Conservation (phyloP, 1,140 invertebrate genomes). For the Drosophila rufa region DNA sequence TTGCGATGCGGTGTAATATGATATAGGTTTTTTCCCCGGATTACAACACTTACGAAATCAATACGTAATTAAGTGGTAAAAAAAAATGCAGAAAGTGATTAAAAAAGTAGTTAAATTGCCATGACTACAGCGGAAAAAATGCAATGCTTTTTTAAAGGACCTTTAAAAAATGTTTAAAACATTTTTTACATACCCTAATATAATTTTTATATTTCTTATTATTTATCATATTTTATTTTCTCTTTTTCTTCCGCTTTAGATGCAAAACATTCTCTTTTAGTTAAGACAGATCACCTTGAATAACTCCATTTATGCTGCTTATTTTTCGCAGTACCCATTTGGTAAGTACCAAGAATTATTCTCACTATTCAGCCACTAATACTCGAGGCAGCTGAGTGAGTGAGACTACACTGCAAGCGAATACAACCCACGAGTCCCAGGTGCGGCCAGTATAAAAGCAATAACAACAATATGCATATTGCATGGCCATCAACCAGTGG, state of each 20-base stretch:
- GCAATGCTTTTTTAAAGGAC: fast-evolving
- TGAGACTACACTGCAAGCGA: slow-evolving; percentile 13
- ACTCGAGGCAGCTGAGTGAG: slow-evolving; percentile 5
- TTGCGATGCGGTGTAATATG: slow-evolving; percentile 23
- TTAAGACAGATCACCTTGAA: neutral
- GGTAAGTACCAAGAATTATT: neutral
- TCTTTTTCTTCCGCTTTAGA: neutral
- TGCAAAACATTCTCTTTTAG: neutral
- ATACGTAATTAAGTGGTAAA: neutral
- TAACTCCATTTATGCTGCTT: neutral
- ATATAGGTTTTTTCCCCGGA: neutral
- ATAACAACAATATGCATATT: slow-evolving; percentile 70
- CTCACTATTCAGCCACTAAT: slow-evolving; percentile 2
- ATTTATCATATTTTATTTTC: neutral
- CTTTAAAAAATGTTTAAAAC: neutral
- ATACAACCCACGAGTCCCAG: slow-evolving; percentile 28
- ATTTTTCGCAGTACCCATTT: neutral
- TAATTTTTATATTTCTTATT: neutral
- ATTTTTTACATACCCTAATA: neutral
- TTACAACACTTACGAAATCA: neutral
- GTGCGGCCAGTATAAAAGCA: slow-evolving; percentile 36
- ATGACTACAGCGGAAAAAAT: too few species aligned
- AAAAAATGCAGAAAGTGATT: neutral
- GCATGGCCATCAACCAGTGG: slow-evolving; percentile 42
- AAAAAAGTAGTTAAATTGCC: neutral